Percentiles rank a stretch among this genome's conserved stretches.
These are phyloP conservation scores for Alauda arvensis DNA, from an alignment of 2,797 vertebrate species.

Conservation along the genomic window DNA sequence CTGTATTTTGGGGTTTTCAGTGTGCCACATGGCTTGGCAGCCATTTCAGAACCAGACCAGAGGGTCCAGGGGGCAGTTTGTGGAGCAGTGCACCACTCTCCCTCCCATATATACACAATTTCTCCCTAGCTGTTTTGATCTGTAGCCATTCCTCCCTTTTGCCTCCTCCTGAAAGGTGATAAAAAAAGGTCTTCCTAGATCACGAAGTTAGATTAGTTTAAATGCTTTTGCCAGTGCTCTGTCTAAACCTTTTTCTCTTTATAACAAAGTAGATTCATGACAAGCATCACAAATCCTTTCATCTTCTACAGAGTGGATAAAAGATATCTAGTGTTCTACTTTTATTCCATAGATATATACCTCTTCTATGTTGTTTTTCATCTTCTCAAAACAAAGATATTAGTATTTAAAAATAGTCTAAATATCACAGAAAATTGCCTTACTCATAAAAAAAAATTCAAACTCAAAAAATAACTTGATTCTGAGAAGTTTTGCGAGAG, in stretches of 20 bases:
- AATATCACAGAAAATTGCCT: neutral
- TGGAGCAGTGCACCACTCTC: neutral
- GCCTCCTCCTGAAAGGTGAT: neutral
- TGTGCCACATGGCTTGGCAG: neutral
- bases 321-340: neutral
- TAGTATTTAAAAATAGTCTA: neutral
- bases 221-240: neutral
- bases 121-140: neutral
- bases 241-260: neutral
- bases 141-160: neutral
- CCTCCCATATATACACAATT: rapidly evolving
- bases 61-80: neutral
- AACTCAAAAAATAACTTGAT: neutral
- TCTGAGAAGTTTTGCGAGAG: neutral
- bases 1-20: neutral
- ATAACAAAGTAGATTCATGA: neutral
- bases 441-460: neutral
- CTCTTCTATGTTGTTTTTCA: neutral
- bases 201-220: neutral
- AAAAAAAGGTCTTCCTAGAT: neutral
- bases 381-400: neutral
- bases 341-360: neutral
- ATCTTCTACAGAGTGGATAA: neutral
- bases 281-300: neutral
- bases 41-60: neutral